Evolutionary conservation across 1,140 invertebrate genomes (phyloP).

Genomic region (Micrasema minimum): DNA sequence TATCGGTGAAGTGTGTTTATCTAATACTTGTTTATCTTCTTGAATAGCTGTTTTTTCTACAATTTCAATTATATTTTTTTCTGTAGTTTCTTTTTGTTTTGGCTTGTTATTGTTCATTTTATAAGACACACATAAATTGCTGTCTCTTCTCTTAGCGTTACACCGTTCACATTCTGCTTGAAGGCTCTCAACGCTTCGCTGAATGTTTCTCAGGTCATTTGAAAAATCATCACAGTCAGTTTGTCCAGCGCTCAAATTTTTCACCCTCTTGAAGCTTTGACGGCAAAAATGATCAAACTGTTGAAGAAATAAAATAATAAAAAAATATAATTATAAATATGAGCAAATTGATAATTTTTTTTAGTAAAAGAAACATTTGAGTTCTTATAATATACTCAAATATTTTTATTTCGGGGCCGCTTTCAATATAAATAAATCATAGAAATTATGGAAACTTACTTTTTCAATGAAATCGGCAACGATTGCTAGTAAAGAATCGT

Average conservation of each 20-base stretch:
- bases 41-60: background rate
- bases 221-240: constrained; percentile 28
- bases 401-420: too few species aligned
- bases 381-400: too few species aligned
- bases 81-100: constrained; percentile 29
- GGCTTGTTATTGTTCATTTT: constrained; percentile 35
- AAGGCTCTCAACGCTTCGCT: constrained; percentile 36
- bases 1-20: background rate
- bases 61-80: constrained; percentile 14
- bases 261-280: constrained; percentile 1
- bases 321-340: background rate
- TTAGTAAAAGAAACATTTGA: too few species aligned
- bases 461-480: constrained; percentile 32
- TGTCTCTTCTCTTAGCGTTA: constrained; percentile 43
- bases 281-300: constrained; percentile 40
- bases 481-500: constrained; percentile 6
- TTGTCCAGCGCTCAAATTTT: constrained; percentile 9
- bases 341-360: too few species aligned
- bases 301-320: constrained; percentile 18
- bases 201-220: constrained; percentile 42
- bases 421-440: too few species aligned
- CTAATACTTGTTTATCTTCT: background rate
- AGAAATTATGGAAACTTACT: too few species aligned
- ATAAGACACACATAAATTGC: constrained; percentile 47
- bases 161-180: constrained; percentile 43